phyloP scores from a whole-genome alignment of 2,888 invertebrate species.

The Gryllus longicercus region DNA sequence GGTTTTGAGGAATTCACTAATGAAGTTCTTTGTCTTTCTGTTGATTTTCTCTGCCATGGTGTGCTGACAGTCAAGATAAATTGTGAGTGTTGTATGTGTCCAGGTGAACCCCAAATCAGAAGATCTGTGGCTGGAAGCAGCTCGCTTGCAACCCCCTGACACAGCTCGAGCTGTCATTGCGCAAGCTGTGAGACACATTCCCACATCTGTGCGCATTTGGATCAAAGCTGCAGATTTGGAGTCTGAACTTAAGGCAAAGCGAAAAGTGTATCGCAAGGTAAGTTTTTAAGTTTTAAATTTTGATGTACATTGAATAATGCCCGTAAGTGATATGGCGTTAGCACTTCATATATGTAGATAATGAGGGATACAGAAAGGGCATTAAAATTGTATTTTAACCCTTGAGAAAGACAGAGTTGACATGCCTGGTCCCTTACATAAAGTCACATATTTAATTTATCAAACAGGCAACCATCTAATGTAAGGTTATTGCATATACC shows the following conservation, averaged over 20 bases:
- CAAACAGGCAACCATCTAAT: too few relatives aligned
- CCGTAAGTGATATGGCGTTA: too few relatives aligned
- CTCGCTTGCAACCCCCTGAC: conserved; percentile 86
- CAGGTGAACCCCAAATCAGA: conserved; percentile 90
- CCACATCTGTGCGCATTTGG: conserved; percentile 95
- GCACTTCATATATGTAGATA: too few relatives aligned
- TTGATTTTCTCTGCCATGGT: background rate
- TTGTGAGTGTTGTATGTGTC: background rate
- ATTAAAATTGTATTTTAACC: too few relatives aligned
- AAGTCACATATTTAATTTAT: too few relatives aligned
- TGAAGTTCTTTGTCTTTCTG: background rate
- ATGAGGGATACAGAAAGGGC: too few relatives aligned
- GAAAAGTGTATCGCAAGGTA: conserved; percentile 76
- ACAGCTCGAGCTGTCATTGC: conserved; percentile 94
- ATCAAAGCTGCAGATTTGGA: conserved; percentile 97
- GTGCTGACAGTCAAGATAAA: background rate
- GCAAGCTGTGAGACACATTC: conserved; percentile 91
- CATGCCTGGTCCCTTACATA: too few relatives aligned
- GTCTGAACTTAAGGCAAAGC: conserved; percentile 87
- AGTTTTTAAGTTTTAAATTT: too few relatives aligned
- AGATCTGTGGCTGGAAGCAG: conserved; percentile 97
- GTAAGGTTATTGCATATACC: too few relatives aligned
- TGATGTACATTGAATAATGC: too few relatives aligned
- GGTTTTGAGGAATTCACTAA: too few relatives aligned
- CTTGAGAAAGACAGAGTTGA: too few relatives aligned